These are phyloP conservation scores for Torymus aiolomorphi DNA, from an alignment of 2,888 invertebrate genomes.

Conservation along the genomic window DNA sequence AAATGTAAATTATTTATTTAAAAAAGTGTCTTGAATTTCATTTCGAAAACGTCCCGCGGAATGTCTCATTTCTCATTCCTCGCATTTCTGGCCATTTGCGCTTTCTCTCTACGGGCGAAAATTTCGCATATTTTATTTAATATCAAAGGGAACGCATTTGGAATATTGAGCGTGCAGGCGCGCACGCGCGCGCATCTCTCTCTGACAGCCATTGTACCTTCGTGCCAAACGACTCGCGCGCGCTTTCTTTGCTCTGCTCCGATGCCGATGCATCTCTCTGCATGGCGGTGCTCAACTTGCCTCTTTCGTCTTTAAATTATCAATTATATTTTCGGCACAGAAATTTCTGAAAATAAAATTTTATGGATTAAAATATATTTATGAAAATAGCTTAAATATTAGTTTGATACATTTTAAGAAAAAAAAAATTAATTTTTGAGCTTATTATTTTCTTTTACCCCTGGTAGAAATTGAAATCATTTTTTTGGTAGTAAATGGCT, in stretches of 20 bases:
- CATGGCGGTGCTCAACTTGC: constrained; percentile 61
- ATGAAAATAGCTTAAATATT: no score
- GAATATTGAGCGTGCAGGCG: constrained; percentile 70
- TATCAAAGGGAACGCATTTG: constrained; percentile 70
- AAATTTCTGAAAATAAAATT: no score
- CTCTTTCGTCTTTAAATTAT: no score
- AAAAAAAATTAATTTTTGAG: no score
- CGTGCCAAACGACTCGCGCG: constrained; percentile 51
- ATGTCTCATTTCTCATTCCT: constrained; percentile 7
- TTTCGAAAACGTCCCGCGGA: background rate
- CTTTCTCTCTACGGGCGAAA: constrained; percentile 2
- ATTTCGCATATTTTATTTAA: constrained; percentile 72
- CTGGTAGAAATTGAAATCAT: no score
- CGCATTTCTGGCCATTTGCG: background rate
- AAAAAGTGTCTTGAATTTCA: no score
- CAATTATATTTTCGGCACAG: no score
- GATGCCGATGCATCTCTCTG: constrained; percentile 60
- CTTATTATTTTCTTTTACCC: no score
- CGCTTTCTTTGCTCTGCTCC: constrained; percentile 47
- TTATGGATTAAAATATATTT: no score
- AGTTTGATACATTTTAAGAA: no score
- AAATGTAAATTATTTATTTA: no score
- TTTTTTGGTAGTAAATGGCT: no score
- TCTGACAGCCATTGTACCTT: constrained; percentile 57
- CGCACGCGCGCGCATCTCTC: constrained; percentile 29